Evolutionary conservation across 1,140 invertebrate genomes (phyloP).

Genomic region (Chelonus insularis): DNA sequence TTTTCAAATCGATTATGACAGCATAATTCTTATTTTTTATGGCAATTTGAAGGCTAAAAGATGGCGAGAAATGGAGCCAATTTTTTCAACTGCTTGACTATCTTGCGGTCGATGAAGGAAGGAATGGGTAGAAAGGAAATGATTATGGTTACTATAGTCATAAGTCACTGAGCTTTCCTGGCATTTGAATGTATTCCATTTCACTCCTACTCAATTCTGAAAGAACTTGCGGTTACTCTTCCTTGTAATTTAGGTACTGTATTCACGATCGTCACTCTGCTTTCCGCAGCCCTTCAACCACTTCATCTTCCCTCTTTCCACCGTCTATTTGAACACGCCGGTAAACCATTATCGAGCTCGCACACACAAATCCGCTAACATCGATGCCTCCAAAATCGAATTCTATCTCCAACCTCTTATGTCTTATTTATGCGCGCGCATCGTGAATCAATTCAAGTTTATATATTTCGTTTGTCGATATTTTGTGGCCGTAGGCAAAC

Average conservation of each 20-base stretch:
- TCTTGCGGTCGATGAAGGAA: background rate
- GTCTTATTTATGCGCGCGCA: slow-evolving; percentile 2
- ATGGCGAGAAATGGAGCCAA: background rate
- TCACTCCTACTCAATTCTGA: background rate
- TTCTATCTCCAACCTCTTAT: background rate
- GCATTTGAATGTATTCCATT: background rate
- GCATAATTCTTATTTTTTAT: too few relatives aligned
- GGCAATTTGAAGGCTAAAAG: background rate
- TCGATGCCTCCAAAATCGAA: slow-evolving; percentile 8
- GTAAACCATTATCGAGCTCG: slow-evolving; percentile 23
- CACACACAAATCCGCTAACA: slow-evolving; percentile 18
- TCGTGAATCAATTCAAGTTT: background rate
- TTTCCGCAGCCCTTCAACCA: background rate
- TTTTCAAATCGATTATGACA: too few relatives aligned
- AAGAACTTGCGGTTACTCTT: slow-evolving; percentile 13
- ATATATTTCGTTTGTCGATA: slow-evolving; percentile 15
- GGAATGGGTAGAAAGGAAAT: background rate
- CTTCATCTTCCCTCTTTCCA: background rate
- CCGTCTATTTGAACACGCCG: slow-evolving; percentile 5
- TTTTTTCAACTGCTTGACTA: background rate
- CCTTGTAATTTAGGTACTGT: slow-evolving; percentile 22
- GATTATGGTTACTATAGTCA: background rate
- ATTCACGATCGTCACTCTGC: slow-evolving; percentile 4
- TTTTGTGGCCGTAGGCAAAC: slow-evolving; percentile 2
- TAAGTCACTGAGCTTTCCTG: slow-evolving; percentile 1